Conservation (phyloP, 53 echinoderm and acorn worm genomes). For the Crossaster papposus region DNA sequence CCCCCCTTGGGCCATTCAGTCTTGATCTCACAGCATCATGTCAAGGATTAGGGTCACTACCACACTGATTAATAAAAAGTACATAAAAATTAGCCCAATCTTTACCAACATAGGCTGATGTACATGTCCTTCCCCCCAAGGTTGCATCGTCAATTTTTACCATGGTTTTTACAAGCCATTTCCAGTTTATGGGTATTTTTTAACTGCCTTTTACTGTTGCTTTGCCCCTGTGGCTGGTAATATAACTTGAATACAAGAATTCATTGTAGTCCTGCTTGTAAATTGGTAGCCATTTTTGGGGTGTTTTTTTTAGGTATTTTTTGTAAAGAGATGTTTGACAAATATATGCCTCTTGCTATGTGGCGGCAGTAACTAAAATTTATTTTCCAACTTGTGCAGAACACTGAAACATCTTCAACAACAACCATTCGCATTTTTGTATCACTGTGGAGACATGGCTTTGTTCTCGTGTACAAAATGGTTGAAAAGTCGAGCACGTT, state of each 20-base stretch:
- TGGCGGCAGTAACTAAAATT: neutral
- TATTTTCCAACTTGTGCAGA: neutral
- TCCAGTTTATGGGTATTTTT: neutral
- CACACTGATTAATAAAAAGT: constrained; percentile 9
- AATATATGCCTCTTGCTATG: constrained; percentile 1
- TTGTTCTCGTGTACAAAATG: too few relatives aligned
- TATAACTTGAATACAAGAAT: neutral
- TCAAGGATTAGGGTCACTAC: constrained; percentile 31
- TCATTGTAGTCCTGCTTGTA: too few relatives aligned
- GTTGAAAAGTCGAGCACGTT: too few relatives aligned
- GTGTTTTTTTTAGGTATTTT: neutral
- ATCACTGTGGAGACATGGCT: too few relatives aligned
- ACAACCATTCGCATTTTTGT: too few relatives aligned
- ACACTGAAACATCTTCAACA: neutral
- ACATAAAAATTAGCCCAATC: neutral
- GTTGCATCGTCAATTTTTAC: neutral
- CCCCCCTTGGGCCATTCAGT: constrained; percentile 23
- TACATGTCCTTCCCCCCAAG: constrained; percentile 11
- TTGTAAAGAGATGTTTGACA: neutral
- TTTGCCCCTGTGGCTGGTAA: neutral
- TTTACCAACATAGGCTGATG: neutral
- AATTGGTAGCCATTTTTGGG: neutral
- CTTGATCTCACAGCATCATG: neutral
- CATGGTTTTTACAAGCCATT: neutral
- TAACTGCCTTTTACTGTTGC: neutral